phyloP scores from a whole-genome alignment of 2,888 invertebrate genomes.

The Argyra leucocephala region DNA sequence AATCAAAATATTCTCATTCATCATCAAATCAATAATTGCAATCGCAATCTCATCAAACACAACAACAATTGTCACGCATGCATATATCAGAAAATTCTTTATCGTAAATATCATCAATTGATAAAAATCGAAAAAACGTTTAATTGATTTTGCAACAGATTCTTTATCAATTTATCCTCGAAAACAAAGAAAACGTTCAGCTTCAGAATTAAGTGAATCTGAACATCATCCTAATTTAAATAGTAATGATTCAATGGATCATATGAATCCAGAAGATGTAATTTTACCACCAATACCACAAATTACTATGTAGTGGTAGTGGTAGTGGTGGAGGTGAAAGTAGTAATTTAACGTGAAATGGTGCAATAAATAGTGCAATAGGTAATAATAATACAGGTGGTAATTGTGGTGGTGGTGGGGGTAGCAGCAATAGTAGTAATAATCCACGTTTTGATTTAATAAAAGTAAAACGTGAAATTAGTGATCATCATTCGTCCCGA shows the following conservation, averaged over 20 bases:
- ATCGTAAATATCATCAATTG: conserved; percentile 13
- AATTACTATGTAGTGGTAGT: conserved; percentile 37
- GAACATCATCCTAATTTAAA: conserved; percentile 26
- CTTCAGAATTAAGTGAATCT: conserved; percentile 29
- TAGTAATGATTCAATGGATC: conserved; percentile 36
- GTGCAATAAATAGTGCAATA: too few relatives aligned
- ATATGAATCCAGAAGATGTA: conserved; percentile 39
- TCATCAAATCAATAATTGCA: too few relatives aligned
- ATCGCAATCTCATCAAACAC: not conserved
- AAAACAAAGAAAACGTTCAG: conserved; percentile 35
- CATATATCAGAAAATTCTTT: conserved; percentile 10
- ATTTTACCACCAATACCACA: conserved; percentile 41
- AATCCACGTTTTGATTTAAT: conserved; percentile 36
- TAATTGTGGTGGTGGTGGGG: too few relatives aligned
- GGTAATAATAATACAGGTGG: too few relatives aligned
- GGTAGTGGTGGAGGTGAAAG: not conserved
- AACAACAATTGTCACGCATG: not conserved
- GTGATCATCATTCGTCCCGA: conserved; percentile 26
- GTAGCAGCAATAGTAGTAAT: not conserved
- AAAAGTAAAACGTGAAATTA: conserved; percentile 38
- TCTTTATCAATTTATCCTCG: conserved; percentile 39
- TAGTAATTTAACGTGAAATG: too few relatives aligned
- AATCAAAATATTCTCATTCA: not conserved
- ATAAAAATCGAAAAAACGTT: conserved; percentile 28
- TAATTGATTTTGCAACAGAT: conserved; percentile 35